These are phyloP conservation scores for Champsocephalus gunnari DNA, from an alignment of 2,797 vertebrate species.

Conservation along the genomic window DNA sequence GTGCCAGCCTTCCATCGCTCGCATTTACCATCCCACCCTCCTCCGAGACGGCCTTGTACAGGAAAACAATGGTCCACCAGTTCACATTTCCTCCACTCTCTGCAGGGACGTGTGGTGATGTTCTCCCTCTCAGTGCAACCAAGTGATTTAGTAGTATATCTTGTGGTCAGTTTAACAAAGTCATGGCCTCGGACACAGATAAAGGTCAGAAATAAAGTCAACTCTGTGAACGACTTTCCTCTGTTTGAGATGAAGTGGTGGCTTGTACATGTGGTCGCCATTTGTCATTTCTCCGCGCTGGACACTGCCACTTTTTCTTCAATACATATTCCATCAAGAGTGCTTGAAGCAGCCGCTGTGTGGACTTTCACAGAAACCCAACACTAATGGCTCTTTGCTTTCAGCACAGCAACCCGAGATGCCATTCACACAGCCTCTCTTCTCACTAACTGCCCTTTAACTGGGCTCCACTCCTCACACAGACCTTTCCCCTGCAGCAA, in stretches of 20 bases:
- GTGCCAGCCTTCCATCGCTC: constrained; percentile 78
- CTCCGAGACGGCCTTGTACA: constrained; percentile 57
- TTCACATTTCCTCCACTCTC: constrained; percentile 26
- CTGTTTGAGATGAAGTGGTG: background rate
- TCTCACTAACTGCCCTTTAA: constrained; percentile 60
- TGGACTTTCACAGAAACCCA: constrained; percentile 71
- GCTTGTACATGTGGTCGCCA: constrained; percentile 2
- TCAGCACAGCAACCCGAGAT: constrained; percentile 64
- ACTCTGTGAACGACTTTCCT: background rate
- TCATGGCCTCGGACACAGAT: background rate
- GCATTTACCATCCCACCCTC: constrained; percentile 48
- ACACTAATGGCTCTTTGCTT: constrained; percentile 72
- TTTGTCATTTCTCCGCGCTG: constrained; percentile 17
- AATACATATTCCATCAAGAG: constrained; percentile 48
- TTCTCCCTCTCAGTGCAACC: background rate
- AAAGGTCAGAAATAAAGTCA: constrained; percentile 12
- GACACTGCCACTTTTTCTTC: constrained; percentile 5
- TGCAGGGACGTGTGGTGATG: background rate
- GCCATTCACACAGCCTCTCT: constrained; percentile 57
- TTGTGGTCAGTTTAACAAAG: constrained; percentile 16
- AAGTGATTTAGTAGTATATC: background rate
- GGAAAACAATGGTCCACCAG: constrained; percentile 63
- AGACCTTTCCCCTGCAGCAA: constrained; percentile 9
- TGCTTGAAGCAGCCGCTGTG: constrained; percentile 36
- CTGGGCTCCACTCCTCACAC: constrained; percentile 9